A percentile compares a stretch with the other conserved stretches of the same genome.
Evolutionary conservation across 2,888 invertebrate genomes (phyloP).

Genomic region (Hedychridium roseum): DNA sequence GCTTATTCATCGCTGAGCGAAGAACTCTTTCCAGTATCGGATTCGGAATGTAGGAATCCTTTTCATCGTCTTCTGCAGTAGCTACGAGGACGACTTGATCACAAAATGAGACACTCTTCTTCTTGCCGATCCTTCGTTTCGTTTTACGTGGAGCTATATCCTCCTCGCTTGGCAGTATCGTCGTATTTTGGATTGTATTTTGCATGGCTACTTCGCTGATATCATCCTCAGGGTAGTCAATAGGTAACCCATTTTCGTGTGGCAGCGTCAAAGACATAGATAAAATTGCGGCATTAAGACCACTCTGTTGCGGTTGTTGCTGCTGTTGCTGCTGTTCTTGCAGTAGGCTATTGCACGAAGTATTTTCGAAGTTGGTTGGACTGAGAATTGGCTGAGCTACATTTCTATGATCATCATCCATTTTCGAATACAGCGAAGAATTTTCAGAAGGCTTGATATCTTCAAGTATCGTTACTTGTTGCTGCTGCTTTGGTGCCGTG

Average conservation of each 20-base stretch:
- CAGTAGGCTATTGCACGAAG: no score
- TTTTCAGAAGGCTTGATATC: no score
- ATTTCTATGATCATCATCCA: no score
- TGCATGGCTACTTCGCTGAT: constrained; percentile 62
- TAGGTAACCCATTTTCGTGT: constrained; percentile 65
- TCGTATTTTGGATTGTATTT: constrained; percentile 60
- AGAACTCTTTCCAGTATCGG: constrained; percentile 88
- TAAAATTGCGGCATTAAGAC: constrained; percentile 54
- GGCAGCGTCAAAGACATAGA: constrained; percentile 63
- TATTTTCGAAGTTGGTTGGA: no score
- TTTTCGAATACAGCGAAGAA: neutral
- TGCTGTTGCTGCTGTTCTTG: no score
- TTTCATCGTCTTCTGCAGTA: constrained; percentile 91
- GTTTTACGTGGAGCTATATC: constrained; percentile 65
- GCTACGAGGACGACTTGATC: constrained; percentile 93
- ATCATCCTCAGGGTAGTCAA: constrained; percentile 59
- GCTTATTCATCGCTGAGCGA: constrained; percentile 81
- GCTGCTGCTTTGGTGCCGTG: constrained; percentile 45
- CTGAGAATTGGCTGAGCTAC: constrained; percentile 43
- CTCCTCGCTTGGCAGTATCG: constrained; percentile 57
- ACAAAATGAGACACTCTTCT: constrained; percentile 94
- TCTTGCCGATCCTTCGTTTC: constrained; percentile 73
- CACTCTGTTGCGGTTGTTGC: no score
- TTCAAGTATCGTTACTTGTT: no score
- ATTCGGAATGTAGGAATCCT: constrained; percentile 89